Evolutionary conservation across 2,888 invertebrate species (phyloP), one percentile per base, ranked within the genome.

Genomic region (Apotomis betuletana): DNA sequence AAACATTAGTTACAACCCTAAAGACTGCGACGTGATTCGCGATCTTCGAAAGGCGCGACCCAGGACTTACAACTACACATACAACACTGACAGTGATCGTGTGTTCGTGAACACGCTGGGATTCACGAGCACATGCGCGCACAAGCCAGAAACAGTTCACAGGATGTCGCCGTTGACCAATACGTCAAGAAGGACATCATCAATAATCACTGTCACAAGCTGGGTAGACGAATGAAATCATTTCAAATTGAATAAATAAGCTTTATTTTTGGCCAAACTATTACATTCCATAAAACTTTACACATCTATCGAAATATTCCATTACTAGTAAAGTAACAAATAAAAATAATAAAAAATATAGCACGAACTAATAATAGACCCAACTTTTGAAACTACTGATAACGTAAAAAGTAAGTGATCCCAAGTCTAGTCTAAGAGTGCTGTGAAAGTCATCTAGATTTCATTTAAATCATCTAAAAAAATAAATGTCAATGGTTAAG

Each of bases 191-290:
- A 2, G 27, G 27, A 27, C 27, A 27, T 2, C 27, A 27, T 27
- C 27, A 27, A 27, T 27, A 27, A 27, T 27, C 27, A 27, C 27
- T 27, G 27, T 27, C 27, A 27, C 27, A 27, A 27, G 27, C 27
- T 27, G 80, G 44, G 44, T 65, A 0, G 67, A 49, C 3, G 10
- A 60, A 38, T 67, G 77, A 83, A 78, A 78, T 27, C 81, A 75
- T 70, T 61, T n/a, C 55, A 44, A 0, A 67, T 81, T 86, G 90
- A 92, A 93, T 93, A 92, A 92, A 93, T 92, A 93, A 92, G 92
- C 92, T 93, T 92, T 93, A 92, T 92, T 91, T 91, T 92, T 91
- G 90, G 90, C 92, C 91, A 92, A 91, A 92, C 91, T 90, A 91
- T 91, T 92, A 91, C 88, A 91, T 82, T 89, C 86, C 86, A 81